phyloP scores from a whole-genome alignment of 2,113 vertebrate genomes.

The Cyprinodon variegatus region DNA sequence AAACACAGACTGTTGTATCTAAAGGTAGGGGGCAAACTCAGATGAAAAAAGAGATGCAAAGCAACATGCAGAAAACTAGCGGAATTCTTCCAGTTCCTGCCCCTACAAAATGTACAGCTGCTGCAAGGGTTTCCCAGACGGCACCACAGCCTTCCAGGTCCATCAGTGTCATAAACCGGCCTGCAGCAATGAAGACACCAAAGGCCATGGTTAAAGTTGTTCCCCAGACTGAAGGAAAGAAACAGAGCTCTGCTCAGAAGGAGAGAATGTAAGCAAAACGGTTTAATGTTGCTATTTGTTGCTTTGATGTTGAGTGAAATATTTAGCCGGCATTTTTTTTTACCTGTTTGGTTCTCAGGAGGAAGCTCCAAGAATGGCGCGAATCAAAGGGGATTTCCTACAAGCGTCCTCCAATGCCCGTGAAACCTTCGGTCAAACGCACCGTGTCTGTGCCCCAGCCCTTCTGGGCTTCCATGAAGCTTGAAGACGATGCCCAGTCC shows the following conservation, averaged over 20 bases:
- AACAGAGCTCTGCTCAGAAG: slow-evolving; percentile 71
- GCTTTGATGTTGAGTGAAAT: background rate
- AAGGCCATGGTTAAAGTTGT: slow-evolving; percentile 15
- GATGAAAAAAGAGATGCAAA: background rate
- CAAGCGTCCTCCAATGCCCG: slow-evolving; percentile 89
- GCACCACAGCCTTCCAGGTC: slow-evolving; percentile 28
- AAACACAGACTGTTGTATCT: background rate
- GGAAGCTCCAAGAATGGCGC: slow-evolving; percentile 88
- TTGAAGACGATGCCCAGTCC: slow-evolving; percentile 78
- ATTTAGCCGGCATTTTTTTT: background rate
- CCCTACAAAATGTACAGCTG: background rate
- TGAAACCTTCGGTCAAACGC: slow-evolving; percentile 63
- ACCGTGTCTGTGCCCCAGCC: slow-evolving; percentile 52
- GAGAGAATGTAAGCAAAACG: slow-evolving; percentile 75
- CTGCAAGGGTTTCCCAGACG: slow-evolving; percentile 29
- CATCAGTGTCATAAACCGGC: slow-evolving; percentile 2
- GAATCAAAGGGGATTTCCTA: slow-evolving; percentile 86
- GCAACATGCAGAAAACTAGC: background rate
- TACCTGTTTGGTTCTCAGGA: slow-evolving; percentile 71
- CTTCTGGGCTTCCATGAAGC: slow-evolving; percentile 76
- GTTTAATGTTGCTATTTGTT: no score
- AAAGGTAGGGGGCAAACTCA: slow-evolving; percentile 16
- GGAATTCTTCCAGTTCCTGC: background rate
- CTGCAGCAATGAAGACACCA: slow-evolving; percentile 29
- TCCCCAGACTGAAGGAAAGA: slow-evolving; percentile 56